Base-by-base conservation (phyloP, 2,888 invertebrate species). In the Leptinotarsa tumamoca region DNA sequence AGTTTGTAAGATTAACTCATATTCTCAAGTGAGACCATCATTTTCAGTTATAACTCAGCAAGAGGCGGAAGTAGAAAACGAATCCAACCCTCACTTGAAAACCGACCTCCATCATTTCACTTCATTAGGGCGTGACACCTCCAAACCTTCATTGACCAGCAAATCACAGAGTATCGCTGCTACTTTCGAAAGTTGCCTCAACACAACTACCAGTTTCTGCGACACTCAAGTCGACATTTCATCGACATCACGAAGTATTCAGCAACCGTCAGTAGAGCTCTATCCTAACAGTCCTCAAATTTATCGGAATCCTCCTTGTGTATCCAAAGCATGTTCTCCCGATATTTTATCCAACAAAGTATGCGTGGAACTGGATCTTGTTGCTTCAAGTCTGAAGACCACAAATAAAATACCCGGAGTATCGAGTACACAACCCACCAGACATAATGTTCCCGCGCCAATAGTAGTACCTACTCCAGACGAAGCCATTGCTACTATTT, bases 31-130 rank as follows among this genome's bases (percentile, higher is more conserved):
- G 4, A 23, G 15, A 15, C 33, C 63, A 5, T 43, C 7, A 10
- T 50, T 86, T 85, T n/a, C 85, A 91, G 91, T 91, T 83, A 90
- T 90, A 87, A 92, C 93, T 76, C 93, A 93, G 84, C 92, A 92
- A 88, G 91, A 91, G 1, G 90, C 91, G 4, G 93, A 93, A 80
- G 90, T 91, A 68, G 93, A 93, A 81, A 92, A 92, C 84, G 91
- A 93, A 67, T 90, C 91, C 1, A 91, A 90, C 0, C 88, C 89
- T 5, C 77, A 75, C 61, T 71, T 76, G 56, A 80, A 80, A 78
- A 74, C 78, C n/a, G 83, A 84, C 50, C 71, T 76, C 33, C 82
- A 82, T 71, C 82, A 82, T 68, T 76, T 80, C n/a, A 74, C 80
- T 33, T 63, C 81, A 67, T 78, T 68, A 71, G 80, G 67, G 54